Evolutionary conservation across 2,113 vertebrate species (phyloP).

Genomic region (Alces alces): DNA sequence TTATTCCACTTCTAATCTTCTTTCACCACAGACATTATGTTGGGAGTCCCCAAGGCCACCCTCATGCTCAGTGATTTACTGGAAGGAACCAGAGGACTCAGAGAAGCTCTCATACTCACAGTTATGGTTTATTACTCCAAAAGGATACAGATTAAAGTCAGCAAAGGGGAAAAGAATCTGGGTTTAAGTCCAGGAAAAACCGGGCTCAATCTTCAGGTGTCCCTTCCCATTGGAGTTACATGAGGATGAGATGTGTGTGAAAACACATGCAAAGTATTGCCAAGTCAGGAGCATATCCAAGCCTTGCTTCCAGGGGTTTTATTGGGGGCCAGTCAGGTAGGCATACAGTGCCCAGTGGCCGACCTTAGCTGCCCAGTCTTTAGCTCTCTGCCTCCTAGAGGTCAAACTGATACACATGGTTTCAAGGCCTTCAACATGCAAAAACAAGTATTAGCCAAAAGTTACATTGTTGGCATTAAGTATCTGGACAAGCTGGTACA

Average conservation of each 20-base stretch:
- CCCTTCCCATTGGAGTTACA: background rate
- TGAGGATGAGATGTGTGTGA: background rate
- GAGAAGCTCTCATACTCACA: background rate
- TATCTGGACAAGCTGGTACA: background rate
- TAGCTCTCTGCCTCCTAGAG: background rate
- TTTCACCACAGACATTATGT: background rate
- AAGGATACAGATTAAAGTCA: background rate
- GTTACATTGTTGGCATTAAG: background rate
- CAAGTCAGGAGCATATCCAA: background rate
- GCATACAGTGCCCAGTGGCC: fast-evolving
- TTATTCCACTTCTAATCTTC: background rate
- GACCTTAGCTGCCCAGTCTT: background rate
- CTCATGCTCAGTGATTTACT: background rate
- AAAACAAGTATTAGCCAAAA: background rate
- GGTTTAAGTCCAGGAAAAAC: background rate
- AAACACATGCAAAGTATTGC: background rate
- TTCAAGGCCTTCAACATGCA: background rate
- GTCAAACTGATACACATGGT: background rate
- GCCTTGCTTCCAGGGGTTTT: background rate
- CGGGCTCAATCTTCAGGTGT: background rate
- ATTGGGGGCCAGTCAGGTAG: background rate
- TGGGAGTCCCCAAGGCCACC: background rate
- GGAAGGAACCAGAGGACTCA: background rate
- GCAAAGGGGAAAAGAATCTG: background rate
- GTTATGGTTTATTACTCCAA: background rate